A percentile compares a stretch with the other conserved stretches of the same genome.
Conservation (phyloP, 2,113 vertebrate species). For the Catharus bicknelli region DNA sequence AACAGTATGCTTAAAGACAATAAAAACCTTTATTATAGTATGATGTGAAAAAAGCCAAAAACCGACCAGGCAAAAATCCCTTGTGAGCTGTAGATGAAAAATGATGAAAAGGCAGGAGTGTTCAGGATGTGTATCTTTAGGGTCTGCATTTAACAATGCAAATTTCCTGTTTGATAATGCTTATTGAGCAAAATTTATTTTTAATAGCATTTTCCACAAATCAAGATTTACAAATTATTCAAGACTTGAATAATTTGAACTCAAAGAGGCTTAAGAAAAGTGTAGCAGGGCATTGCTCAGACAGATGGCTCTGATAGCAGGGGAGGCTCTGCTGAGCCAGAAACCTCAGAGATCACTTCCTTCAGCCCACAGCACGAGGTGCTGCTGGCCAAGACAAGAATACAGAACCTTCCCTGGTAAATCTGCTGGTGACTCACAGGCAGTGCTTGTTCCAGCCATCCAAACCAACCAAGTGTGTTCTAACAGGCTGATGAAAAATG, state of each 20-base stretch:
- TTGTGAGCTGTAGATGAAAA: not conserved
- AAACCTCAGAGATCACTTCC: not conserved
- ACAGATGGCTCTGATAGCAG: conserved; percentile 54
- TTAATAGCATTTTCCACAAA: rapidly evolving
- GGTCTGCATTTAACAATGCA: not conserved
- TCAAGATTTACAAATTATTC: not conserved
- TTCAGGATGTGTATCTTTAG: not conserved
- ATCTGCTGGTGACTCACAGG: not conserved
- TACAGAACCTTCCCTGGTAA: not conserved
- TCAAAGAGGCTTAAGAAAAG: not conserved
- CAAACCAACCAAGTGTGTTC: not conserved
- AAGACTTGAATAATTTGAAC: not conserved
- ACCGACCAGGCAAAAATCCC: not conserved
- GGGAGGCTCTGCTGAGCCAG: conserved; percentile 25
- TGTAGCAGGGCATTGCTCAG: not conserved
- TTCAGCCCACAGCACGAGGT: conserved; percentile 6
- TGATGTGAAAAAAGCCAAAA: not conserved
- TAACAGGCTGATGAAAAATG: not conserved
- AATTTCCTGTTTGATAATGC: not conserved
- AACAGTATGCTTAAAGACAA: not conserved
- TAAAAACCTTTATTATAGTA: not conserved
- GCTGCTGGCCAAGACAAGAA: not conserved
- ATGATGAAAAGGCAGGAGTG: not conserved
- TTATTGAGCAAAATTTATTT: not conserved
- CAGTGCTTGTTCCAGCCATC: not conserved